Evolutionary conservation across 2,797 vertebrate genomes (phyloP).

Genomic region (Leucoraja ocellata): DNA sequence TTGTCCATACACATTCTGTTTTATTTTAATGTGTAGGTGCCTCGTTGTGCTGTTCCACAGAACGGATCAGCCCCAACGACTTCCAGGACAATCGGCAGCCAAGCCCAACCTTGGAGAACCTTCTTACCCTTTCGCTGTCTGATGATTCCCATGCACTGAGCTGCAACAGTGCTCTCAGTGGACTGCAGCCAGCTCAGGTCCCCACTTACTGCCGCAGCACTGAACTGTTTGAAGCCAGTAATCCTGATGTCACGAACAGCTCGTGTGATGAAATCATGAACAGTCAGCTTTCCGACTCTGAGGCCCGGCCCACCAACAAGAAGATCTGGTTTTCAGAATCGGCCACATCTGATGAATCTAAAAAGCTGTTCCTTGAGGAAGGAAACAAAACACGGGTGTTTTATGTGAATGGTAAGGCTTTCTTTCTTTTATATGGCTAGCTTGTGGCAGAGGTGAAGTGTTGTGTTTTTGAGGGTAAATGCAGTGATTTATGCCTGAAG

Average conservation of each 20-base stretch:
- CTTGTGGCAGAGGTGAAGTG: too few relatives aligned
- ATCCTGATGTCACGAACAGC: neutral
- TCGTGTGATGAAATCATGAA: neutral
- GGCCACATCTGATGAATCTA: conserved; percentile 33
- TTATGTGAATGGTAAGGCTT: conserved; percentile 30
- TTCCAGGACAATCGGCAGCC: neutral
- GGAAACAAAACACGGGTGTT: conserved; percentile 33
- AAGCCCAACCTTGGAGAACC: conserved; percentile 24
- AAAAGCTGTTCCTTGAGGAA: conserved; percentile 38
- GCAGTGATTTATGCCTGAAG: too few relatives aligned
- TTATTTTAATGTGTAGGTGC: neutral
- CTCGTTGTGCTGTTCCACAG: neutral
- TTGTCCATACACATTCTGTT: neutral
- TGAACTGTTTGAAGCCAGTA: neutral
- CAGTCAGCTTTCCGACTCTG: neutral
- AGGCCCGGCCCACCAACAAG: conserved; percentile 39
- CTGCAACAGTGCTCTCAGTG: neutral
- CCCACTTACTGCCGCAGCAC: neutral
- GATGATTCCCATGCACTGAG: neutral
- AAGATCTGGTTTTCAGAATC: conserved; percentile 42
- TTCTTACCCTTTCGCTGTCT: conserved; percentile 20
- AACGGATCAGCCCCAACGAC: conserved; percentile 41
- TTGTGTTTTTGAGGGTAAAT: too few relatives aligned
- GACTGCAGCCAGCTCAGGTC: neutral
- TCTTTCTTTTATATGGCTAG: too few relatives aligned